Evolutionary conservation across 2,888 invertebrate species (phyloP), one percentile per base, ranked within the genome.

Genomic region (Leptarthrus brevirostris): DNA sequence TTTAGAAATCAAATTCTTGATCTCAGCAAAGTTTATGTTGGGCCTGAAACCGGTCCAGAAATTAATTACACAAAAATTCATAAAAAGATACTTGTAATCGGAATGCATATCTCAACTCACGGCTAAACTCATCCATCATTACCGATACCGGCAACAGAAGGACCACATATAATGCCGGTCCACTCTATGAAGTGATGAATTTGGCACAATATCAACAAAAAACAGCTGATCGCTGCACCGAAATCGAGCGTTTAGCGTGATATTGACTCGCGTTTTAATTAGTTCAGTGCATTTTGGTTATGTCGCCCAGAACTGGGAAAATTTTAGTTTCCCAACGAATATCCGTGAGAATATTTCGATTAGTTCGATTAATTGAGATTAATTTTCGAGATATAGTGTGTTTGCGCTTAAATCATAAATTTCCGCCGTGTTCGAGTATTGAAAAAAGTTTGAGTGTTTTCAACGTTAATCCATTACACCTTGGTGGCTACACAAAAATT

Each of bases 321-420:
- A 12, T 61, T 66, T 66, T 47, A 66, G 66, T 66, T 66, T 66
- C 49, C 26, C 66, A 47, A 24, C 16, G 49, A 22, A 49, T 47
- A 44, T 66, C 49, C 47, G 44, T 30, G 66, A 26, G 66, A 47
- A 26, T 26, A 66, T 66, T 66, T 47, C 47, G 44, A 47, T 66
- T 66, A 6, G 66, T 66, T 10, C 53, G 22, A 56, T 53, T 18
- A 10, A 12, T 8, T 53, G 53, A 6, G 20, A 12, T 53, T 16
- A 18, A 20, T 16, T 18, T n/a, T 49, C 10, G n/a, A 36, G n/a
- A 36, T 36, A 12, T 12, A 36, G n/a, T n/a, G n/a, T n/a, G n/a
- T n/a, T n/a, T n/a, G n/a, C n/a, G n/a, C n/a, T n/a, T n/a, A n/a
- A n/a, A n/a, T n/a, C n/a, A n/a, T n/a, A n/a, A n/a, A n/a, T n/a